phyloP scores from a whole-genome alignment of 2,888 invertebrate genomes.

The Caenorhabditis angaria region DNA sequence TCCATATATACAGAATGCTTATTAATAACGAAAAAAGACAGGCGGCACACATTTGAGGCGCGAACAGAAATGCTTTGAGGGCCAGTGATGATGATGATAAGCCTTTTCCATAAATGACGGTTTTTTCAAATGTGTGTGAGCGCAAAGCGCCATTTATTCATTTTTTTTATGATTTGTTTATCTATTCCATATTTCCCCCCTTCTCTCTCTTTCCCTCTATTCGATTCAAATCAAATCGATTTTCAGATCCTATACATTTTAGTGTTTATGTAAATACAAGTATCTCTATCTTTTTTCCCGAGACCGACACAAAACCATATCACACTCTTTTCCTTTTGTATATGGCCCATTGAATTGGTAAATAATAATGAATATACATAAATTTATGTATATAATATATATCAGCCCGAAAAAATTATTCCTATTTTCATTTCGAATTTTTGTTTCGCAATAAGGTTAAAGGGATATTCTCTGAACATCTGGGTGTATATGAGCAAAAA shows the following conservation, averaged over 20 bases:
- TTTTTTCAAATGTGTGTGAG: not conserved
- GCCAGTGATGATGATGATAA: not conserved
- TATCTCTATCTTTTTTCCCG: not conserved
- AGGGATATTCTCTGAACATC: too few relatives aligned
- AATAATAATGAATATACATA: slow-evolving; percentile 30
- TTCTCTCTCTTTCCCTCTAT: not conserved
- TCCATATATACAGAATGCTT: too few relatives aligned
- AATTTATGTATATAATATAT: not conserved
- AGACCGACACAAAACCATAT: too few relatives aligned
- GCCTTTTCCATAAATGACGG: slow-evolving; percentile 1
- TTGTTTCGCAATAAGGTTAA: too few relatives aligned
- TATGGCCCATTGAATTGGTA: slow-evolving; percentile 39
- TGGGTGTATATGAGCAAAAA: too few relatives aligned
- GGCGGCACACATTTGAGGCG: not conserved
- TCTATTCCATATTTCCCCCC: slow-evolving; percentile 1
- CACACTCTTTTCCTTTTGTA: slow-evolving; percentile 5
- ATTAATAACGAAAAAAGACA: too few relatives aligned
- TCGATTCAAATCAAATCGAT: not conserved
- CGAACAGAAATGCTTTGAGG: not conserved
- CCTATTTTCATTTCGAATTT: too few relatives aligned
- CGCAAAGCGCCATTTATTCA: slow-evolving; percentile 2
- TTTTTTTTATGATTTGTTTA: slow-evolving; percentile 2
- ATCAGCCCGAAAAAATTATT: too few relatives aligned
- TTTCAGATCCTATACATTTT: slow-evolving; percentile 1
- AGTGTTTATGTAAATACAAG: slow-evolving; percentile 2